These are phyloP conservation scores for Noctua pronuba DNA, from an alignment of 2,888 invertebrate genomes.

Conservation along the genomic window DNA sequence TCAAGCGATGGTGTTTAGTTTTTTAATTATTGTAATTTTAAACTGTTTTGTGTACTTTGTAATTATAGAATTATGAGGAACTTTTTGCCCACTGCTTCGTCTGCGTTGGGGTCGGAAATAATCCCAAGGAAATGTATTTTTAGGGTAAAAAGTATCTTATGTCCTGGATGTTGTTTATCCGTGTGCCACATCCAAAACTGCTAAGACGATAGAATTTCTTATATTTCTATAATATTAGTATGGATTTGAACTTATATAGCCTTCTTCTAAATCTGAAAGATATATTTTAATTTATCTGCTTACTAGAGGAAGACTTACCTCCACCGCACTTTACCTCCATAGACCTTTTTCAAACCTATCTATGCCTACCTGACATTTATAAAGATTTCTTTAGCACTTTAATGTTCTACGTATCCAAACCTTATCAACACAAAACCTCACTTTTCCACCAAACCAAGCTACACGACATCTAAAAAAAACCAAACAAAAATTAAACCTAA, in stretches of 20 bases:
- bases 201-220: not conserved
- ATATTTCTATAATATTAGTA: not conserved
- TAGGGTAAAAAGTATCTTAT: not conserved
- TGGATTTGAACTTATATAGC: not conserved
- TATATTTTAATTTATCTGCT: not conserved
- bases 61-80: not conserved
- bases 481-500: not conserved
- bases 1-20: conserved; percentile 11
- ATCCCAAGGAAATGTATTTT: not conserved
- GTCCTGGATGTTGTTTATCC: not conserved
- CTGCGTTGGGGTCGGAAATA: not conserved
- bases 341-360: too few species aligned
- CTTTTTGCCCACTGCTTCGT: not conserved
- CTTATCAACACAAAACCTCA: not conserved
- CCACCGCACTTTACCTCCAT: too few species aligned
- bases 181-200: not conserved
- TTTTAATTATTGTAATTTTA: conserved; percentile 27
- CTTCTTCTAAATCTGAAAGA: not conserved
- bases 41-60: not conserved
- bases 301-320: too few species aligned
- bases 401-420: not conserved
- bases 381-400: not conserved
- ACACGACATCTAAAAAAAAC: not conserved
- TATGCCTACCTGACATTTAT: too few species aligned
- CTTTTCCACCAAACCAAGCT: not conserved